phyloP scores from a whole-genome alignment of 2,113 vertebrate genomes.

The Callocephalon fimbriatum region DNA sequence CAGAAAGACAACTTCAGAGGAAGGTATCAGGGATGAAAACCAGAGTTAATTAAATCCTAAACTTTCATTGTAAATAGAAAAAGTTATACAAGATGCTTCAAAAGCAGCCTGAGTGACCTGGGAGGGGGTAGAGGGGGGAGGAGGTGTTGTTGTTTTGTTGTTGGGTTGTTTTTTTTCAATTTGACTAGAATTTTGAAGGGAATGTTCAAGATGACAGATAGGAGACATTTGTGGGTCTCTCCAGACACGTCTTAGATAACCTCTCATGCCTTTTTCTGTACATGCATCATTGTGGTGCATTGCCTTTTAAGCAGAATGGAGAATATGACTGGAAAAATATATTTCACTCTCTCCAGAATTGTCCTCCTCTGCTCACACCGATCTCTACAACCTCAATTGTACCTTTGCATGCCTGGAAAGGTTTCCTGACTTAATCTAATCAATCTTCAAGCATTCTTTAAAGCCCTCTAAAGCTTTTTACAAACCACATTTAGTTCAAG shows the following conservation, averaged over 20 bases:
- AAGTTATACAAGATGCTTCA: neutral
- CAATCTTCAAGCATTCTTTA: neutral
- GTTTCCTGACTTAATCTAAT: neutral
- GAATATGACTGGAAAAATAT: neutral
- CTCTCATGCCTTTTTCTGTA: neutral
- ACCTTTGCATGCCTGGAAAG: neutral
- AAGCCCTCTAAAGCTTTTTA: neutral
- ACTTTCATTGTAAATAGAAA: constrained; percentile 1
- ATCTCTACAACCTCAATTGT: neutral
- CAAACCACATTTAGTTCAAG: neutral
- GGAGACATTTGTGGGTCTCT: neutral
- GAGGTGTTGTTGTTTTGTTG: neutral
- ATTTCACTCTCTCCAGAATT: neutral
- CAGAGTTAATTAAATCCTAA: constrained; percentile 10
- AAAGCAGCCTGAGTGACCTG: neutral
- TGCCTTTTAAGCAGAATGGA: neutral
- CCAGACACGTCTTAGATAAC: neutral
- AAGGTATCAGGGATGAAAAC: neutral
- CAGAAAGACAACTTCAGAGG: constrained; percentile 44
- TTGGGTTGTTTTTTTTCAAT: neutral
- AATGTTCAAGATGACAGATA: neutral
- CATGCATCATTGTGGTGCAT: neutral
- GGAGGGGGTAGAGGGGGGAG: neutral
- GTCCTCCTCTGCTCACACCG: neutral
- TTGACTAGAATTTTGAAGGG: neutral